Conservation (phyloP, 1,140 invertebrate genomes). For the Calosoma granatense region DNA sequence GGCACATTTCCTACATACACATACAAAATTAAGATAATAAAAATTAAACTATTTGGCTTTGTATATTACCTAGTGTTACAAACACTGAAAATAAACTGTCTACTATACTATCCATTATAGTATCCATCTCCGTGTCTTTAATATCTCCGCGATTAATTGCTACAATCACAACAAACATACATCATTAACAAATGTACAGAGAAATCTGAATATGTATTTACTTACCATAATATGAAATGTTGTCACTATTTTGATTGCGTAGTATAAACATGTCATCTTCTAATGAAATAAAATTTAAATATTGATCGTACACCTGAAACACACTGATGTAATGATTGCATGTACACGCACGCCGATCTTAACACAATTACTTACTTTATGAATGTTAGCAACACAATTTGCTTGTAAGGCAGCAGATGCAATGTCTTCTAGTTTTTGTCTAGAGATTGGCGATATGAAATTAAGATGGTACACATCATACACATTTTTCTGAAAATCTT, state of each 20-base stretch:
- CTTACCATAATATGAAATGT: slow-evolving; percentile 85
- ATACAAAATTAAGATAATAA: too few relatives aligned
- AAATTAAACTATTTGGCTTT: slow-evolving; percentile 2
- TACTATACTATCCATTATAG: slow-evolving; percentile 88
- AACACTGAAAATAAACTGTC: slow-evolving; percentile 96
- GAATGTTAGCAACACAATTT: slow-evolving; percentile 79
- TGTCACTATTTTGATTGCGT: slow-evolving; percentile 82
- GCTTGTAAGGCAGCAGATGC: slow-evolving; percentile 83
- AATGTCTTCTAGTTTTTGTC: slow-evolving; percentile 92
- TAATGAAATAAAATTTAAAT: slow-evolving; percentile 95
- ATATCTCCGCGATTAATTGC: slow-evolving; percentile 92
- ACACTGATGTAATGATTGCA: slow-evolving; percentile 15
- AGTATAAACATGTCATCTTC: slow-evolving; percentile 97
- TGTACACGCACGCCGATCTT: background rate
- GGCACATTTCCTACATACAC: slow-evolving; percentile 73
- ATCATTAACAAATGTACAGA: background rate
- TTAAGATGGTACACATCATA: slow-evolving; percentile 97
- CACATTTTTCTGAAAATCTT: slow-evolving; percentile 82
- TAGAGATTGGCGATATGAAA: slow-evolving; percentile 92
- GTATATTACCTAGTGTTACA: slow-evolving; percentile 74
- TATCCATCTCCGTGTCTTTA: slow-evolving; percentile 92
- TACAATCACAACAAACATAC: slow-evolving; percentile 34
- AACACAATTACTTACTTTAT: slow-evolving; percentile 55
- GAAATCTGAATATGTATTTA: slow-evolving; percentile 18
- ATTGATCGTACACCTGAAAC: slow-evolving; percentile 82